Evolutionary conservation across 2,113 vertebrate genomes (phyloP).

Genomic region (Podarcis muralis): DNA sequence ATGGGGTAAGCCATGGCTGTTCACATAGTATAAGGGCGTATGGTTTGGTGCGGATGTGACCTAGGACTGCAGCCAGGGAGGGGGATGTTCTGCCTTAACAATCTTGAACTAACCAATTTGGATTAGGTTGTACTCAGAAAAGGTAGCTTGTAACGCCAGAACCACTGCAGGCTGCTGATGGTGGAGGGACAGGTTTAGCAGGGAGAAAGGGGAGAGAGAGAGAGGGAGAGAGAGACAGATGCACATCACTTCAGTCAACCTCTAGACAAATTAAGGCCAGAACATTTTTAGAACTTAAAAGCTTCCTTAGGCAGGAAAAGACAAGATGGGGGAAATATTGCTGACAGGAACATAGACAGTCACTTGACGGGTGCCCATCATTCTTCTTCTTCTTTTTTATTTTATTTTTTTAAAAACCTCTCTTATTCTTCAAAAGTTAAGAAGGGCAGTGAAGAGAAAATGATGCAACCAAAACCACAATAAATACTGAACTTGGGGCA

Average conservation of each 20-base stretch:
- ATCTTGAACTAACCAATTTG: background rate
- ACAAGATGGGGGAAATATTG: background rate
- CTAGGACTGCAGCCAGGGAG: background rate
- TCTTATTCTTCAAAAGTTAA: background rate
- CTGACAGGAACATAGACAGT: background rate
- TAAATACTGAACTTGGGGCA: background rate
- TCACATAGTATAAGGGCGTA: too few relatives aligned
- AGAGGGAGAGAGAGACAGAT: background rate
- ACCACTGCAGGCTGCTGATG: too few relatives aligned
- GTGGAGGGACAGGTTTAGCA: too few relatives aligned
- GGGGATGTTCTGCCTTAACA: background rate
- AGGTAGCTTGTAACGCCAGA: background rate
- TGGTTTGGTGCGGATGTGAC: too few relatives aligned
- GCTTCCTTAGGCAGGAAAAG: background rate
- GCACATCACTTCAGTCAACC: background rate
- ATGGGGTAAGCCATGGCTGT: too few relatives aligned
- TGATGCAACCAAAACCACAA: background rate
- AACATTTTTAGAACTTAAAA: constrained; percentile 29
- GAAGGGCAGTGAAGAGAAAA: background rate
- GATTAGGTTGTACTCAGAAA: background rate
- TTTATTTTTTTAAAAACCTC: background rate
- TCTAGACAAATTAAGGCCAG: background rate
- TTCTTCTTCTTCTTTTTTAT: too few relatives aligned
- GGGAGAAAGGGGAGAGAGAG: background rate
- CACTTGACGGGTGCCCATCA: background rate